These are phyloP conservation scores for Brachypteracias leptosomus DNA, from an alignment of 2,113 vertebrate genomes.

Conservation along the genomic window DNA sequence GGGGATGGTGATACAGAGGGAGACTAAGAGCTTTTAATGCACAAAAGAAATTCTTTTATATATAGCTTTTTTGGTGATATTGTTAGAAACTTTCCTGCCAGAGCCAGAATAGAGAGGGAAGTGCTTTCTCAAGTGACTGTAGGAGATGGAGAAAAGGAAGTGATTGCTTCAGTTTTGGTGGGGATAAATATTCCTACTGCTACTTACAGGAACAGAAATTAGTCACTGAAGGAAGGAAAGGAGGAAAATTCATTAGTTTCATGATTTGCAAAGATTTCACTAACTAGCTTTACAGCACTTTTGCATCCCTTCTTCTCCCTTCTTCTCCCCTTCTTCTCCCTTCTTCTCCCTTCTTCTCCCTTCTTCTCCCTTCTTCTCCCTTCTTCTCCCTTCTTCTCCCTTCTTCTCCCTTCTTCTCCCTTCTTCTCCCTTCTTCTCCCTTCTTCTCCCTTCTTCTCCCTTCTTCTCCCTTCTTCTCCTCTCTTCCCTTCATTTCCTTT, in stretches of 20 bases:
- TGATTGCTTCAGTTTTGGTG: not conserved
- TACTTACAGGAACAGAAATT: conserved; percentile 8
- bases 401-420: not conserved
- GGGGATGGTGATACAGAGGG: not conserved
- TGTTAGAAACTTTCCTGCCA: not conserved
- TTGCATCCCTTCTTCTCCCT: not conserved
- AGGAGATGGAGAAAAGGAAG: conserved; percentile 15
- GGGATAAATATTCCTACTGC: not conserved
- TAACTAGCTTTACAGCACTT: not conserved
- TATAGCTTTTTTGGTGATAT: not conserved
- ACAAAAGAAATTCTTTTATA: not conserved
- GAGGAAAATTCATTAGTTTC: not conserved
- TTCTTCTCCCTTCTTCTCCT: not conserved
- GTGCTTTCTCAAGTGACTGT: not conserved
- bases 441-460: too few species aligned
- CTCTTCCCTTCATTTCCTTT: not conserved
- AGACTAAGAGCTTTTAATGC: not conserved
- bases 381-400: not conserved
- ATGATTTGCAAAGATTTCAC: not conserved
- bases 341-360: not conserved
- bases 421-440: not conserved
- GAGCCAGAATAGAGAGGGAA: not conserved
- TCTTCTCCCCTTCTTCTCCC: not conserved
- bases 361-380: not conserved
- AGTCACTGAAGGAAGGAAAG: not conserved